These are phyloP conservation scores for Microctonus brassicae DNA, from an alignment of 2,888 invertebrate species.

Conservation along the genomic window DNA sequence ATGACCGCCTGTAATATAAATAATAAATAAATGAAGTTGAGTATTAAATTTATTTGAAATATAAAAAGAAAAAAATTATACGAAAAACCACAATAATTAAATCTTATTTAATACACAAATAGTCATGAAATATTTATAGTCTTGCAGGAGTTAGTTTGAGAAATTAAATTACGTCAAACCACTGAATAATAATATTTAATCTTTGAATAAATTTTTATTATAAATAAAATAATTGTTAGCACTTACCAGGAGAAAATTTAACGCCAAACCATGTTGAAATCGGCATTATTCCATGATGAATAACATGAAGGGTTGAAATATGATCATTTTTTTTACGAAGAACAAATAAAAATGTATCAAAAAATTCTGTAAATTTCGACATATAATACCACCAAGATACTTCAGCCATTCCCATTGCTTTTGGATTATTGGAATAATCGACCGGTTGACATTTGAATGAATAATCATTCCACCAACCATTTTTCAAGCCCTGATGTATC, in stretches of 20 bases:
- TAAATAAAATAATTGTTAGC: background rate
- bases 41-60: slow-evolving; percentile 1
- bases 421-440: slow-evolving; percentile 79
- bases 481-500: slow-evolving; percentile 71
- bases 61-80: no score
- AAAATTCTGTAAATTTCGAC: slow-evolving; percentile 94
- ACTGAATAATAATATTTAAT: background rate
- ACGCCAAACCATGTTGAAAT: slow-evolving; percentile 94
- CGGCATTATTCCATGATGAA: slow-evolving; percentile 96
- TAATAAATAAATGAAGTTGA: background rate
- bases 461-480: slow-evolving; percentile 82
- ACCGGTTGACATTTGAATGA: slow-evolving; percentile 85
- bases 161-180: slow-evolving; percentile 44
- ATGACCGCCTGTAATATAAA: slow-evolving; percentile 80
- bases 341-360: slow-evolving; percentile 95
- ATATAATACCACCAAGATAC: slow-evolving; percentile 96
- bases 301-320: slow-evolving; percentile 89
- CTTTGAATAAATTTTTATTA: slow-evolving; percentile 1
- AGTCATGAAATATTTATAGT: background rate
- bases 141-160: background rate
- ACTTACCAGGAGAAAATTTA: slow-evolving; percentile 86
- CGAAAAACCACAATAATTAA: background rate
- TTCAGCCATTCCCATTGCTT: slow-evolving; percentile 80
- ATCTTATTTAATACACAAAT: background rate
- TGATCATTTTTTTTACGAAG: slow-evolving; percentile 94